Evolutionary conservation across 2,888 invertebrate genomes (phyloP), one percentile per base, ranked within the genome.

Genomic region (Philopedon plagiatum): DNA sequence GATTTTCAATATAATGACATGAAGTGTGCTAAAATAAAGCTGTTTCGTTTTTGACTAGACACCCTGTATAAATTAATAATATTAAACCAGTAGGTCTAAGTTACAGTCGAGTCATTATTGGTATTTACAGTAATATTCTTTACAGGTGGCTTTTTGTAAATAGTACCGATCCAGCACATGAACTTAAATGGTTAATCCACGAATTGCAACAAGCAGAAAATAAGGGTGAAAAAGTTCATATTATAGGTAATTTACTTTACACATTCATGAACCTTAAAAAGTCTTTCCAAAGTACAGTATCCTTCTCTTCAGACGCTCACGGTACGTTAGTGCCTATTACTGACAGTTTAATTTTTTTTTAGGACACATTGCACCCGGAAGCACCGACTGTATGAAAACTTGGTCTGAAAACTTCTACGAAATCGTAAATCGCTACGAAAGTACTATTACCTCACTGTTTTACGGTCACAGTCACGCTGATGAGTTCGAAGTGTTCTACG

Each of bases 391-490:
- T 81, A 86, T 98, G 66, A 95, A 96, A 87, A 93, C 96, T 5
- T 99, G 98, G 97, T 97, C 97, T 7, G 91, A 94, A 76, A 98
- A 98, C 86, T 96, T 94, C 84, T 95, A 96, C 81, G 90, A 91
- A 51, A 95, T 96, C 65, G 90, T 96, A 64, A 92, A 95, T 77
- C 89, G 96, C 78, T 98, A 94, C 83, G 95, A 96, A 84, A 90
- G 91, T 61, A 97, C 96, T 0, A 94, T 97, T 72, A 90, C 92
- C 2, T 95, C 94, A 1, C 97, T 97, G 85, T 97, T 97, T 86
- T 94, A 93, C 80, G 98, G 97, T 0, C 97, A 97, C 82, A 96
- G 96, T 9, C 97, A 98, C 86, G 94, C 89, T 78, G 97, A 97
- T 85, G 96, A 97, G 85, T 96, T 97, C 83, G 94, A 96, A 87